Percentiles rank a stretch among this genome's conserved stretches.
phyloP scores from a whole-genome alignment of 2,113 vertebrate species.

The Halichoeres trimaculatus region DNA sequence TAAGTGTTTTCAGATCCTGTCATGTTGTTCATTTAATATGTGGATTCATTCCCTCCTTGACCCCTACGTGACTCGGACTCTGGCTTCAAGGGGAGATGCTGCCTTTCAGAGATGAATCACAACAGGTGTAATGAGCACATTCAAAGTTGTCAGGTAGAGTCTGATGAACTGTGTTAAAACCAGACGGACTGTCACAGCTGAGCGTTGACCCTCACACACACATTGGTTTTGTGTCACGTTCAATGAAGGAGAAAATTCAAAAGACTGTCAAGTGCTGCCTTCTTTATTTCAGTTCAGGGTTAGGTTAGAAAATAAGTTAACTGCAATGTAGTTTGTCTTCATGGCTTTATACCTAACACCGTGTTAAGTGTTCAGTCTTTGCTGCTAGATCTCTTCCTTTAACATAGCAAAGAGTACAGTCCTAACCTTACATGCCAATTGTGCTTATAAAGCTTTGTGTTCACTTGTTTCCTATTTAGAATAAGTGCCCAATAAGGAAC shows the following conservation, averaged over 20 bases:
- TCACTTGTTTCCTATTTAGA: too few species aligned
- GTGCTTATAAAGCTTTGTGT: too few species aligned
- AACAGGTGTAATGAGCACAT: slow-evolving; percentile 36
- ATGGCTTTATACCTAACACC: too few species aligned
- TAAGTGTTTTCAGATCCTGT: too few species aligned
- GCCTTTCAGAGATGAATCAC: slow-evolving; percentile 27
- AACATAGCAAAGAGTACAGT: too few species aligned
- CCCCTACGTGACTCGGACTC: neutral
- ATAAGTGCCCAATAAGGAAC: too few species aligned
- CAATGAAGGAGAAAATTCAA: too few species aligned
- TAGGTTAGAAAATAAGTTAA: neutral
- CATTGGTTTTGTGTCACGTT: slow-evolving; percentile 10
- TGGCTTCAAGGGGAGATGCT: slow-evolving; percentile 27
- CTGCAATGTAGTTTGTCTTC: neutral
- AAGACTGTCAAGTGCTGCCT: neutral
- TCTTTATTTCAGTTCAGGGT: slow-evolving; percentile 11
- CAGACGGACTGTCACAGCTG: slow-evolving; percentile 8
- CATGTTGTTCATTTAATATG: neutral
- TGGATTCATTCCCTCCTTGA: neutral
- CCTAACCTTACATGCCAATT: too few species aligned
- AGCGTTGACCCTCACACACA: slow-evolving; percentile 36
- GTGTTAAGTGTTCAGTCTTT: too few species aligned
- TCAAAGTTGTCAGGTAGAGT: slow-evolving; percentile 30
- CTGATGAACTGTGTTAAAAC: slow-evolving; percentile 21
- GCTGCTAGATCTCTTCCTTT: too few species aligned